phyloP scores from a whole-genome alignment of 2,888 invertebrate genomes.

The Nematopogon swammerdamellus region DNA sequence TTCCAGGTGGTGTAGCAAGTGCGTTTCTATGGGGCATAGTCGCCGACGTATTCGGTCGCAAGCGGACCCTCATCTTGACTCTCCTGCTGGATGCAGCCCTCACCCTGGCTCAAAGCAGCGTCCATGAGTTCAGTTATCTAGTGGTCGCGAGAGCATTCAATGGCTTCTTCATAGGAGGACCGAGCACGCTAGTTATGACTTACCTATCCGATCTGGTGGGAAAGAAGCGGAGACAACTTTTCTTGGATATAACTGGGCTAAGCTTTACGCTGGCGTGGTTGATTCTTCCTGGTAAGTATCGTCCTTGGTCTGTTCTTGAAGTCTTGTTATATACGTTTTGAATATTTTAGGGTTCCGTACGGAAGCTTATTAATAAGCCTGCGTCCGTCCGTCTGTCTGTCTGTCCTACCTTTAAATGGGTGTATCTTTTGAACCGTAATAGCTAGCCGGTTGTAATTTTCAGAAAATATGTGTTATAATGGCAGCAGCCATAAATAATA shows the following conservation, averaged over 20 bases:
- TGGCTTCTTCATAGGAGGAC: conserved; percentile 62
- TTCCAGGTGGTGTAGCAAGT: conserved; percentile 61
- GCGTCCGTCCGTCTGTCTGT: too few species aligned
- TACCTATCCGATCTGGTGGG: conserved; percentile 67
- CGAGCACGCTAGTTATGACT: conserved; percentile 58
- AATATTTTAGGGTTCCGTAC: too few species aligned
- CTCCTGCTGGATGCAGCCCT: conserved; percentile 47
- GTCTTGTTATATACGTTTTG: too few species aligned
- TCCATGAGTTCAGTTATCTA: conserved; percentile 34
- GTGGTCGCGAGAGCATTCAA: conserved; percentile 55
- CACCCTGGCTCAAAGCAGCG: conserved; percentile 46
- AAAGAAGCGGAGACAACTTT: conserved; percentile 51
- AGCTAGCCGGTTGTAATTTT: too few species aligned
- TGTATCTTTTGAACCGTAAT: too few species aligned
- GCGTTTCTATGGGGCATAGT: conserved; percentile 73
- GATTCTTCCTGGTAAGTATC: conserved; percentile 49
- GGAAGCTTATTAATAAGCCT: too few species aligned
- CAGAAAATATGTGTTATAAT: too few species aligned
- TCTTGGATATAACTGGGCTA: conserved; percentile 61
- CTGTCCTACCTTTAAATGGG: too few species aligned
- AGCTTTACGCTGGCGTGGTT: conserved; percentile 64
- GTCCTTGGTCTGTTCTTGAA: background rate
- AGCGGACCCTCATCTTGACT: conserved; percentile 53
- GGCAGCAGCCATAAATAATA: too few species aligned
- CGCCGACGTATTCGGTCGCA: conserved; percentile 66